phyloP scores from a whole-genome alignment of 2,797 vertebrate species.

The Pristis pectinata region DNA sequence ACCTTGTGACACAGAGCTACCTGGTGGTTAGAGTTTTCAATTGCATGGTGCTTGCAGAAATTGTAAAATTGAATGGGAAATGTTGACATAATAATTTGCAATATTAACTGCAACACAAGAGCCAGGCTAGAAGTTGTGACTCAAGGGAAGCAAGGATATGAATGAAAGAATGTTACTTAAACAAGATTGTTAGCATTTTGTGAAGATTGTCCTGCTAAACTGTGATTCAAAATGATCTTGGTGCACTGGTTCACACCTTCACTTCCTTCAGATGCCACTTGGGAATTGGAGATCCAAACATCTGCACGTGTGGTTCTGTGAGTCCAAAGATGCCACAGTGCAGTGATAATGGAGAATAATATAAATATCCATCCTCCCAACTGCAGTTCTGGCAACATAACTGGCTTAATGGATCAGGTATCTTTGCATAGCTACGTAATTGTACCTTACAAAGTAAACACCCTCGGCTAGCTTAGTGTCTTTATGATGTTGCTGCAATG shows the following conservation, averaged over 20 bases:
- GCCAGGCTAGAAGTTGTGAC: neutral
- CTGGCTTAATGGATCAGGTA: neutral
- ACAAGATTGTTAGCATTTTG: neutral
- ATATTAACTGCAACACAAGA: neutral
- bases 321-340: neutral
- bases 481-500: neutral
- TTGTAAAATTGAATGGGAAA: neutral
- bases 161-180: neutral
- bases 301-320: neutral
- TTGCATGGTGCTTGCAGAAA: neutral
- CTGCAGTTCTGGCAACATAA: neutral
- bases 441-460: neutral
- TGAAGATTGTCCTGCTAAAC: neutral
- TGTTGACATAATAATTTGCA: neutral
- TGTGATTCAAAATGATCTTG: neutral
- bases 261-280: neutral
- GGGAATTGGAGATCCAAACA: neutral
- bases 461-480: neutral
- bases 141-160: neutral
- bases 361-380: no score
- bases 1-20: neutral
- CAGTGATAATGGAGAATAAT: neutral
- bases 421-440: neutral
- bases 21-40: neutral
- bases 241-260: neutral